Conservation (phyloP, 2,888 invertebrate genomes). For the Junonia oenone region DNA sequence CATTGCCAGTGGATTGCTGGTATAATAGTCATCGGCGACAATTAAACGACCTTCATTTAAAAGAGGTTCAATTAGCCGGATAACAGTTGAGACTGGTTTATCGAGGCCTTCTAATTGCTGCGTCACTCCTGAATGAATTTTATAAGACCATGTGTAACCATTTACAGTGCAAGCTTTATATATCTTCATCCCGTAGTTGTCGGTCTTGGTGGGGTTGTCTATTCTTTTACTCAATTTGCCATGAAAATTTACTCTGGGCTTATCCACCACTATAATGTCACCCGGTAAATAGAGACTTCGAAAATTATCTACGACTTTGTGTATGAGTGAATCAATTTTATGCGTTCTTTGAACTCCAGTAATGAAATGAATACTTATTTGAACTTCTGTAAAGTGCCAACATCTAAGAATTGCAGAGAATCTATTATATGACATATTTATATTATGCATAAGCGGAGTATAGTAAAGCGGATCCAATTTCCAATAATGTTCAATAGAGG, state of each 20-base stretch:
- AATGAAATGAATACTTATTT: background rate
- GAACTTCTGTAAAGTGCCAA: background rate
- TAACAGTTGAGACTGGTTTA: background rate
- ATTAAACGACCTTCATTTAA: background rate
- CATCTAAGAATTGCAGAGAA: constrained; percentile 17
- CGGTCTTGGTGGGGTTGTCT: too few relatives aligned
- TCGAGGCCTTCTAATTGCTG: background rate
- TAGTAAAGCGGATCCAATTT: constrained; percentile 20
- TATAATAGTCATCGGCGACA: background rate
- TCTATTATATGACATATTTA: constrained; percentile 25
- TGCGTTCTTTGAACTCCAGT: background rate
- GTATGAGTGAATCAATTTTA: background rate
- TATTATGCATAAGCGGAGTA: constrained; percentile 25
- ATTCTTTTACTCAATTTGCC: too few relatives aligned
- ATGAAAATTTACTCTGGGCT: background rate
- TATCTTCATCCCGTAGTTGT: too few relatives aligned
- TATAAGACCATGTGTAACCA: too few relatives aligned
- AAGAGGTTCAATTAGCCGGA: background rate
- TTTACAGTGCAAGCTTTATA: too few relatives aligned
- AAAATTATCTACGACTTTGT: background rate
- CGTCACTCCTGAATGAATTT: too few relatives aligned
- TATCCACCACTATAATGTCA: background rate
- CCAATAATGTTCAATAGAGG: constrained; percentile 21
- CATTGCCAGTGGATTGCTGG: background rate
- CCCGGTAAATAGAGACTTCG: background rate